Percentiles rank a stretch among this genome's conserved stretches.
phyloP scores from a whole-genome alignment of 2,113 vertebrate species.

The Nothocercus nigrocapillus region DNA sequence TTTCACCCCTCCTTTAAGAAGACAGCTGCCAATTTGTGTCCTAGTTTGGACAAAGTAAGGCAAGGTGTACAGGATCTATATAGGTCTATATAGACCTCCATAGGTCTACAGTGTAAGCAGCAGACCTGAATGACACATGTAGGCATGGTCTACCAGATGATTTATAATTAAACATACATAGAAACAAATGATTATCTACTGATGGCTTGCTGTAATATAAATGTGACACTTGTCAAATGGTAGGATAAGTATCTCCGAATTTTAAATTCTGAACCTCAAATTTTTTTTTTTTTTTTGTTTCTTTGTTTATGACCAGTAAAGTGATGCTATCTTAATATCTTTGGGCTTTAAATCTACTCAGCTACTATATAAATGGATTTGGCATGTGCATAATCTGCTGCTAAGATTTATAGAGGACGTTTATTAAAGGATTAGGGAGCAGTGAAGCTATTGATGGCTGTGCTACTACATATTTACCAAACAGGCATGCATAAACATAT shows the following conservation, averaged over 20 bases:
- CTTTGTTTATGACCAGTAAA: constrained; percentile 4
- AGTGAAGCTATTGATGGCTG: neutral
- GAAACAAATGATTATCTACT: neutral
- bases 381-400: neutral
- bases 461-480: neutral
- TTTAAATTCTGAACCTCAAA: neutral
- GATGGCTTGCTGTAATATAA: neutral
- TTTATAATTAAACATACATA: neutral
- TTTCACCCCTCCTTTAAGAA: neutral
- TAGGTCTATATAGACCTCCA: no score
- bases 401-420: constrained; percentile 49
- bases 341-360: constrained; percentile 49
- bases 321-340: constrained; percentile 9
- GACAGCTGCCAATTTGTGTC: neutral
- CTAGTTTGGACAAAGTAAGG: neutral
- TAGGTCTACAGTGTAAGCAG: neutral
- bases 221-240: neutral
- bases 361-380: neutral
- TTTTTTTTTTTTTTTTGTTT: neutral
- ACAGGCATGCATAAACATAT: constrained; percentile 8
- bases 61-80: neutral
- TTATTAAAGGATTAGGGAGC: constrained; percentile 41
- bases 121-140: neutral
- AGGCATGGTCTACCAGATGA: neutral
- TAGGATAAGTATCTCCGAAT: neutral